Percentiles rank a stretch among this genome's conserved stretches.
Conservation (phyloP, 2,113 vertebrate species). For the Pygathrix nemaeus region DNA sequence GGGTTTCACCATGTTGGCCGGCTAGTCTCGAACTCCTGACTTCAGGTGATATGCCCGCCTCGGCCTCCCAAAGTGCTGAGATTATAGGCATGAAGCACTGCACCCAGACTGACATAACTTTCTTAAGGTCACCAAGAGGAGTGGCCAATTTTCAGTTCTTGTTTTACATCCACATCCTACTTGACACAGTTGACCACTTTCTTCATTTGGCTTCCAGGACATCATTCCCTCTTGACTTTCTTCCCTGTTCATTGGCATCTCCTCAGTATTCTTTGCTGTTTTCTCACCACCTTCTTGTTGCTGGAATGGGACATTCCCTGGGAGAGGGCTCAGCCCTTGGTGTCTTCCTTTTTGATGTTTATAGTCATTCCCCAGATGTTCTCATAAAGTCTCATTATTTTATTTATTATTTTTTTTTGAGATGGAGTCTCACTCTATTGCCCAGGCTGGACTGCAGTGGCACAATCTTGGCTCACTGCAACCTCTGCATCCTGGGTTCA, state of each 20-base stretch:
- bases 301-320: neutral
- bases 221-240: neutral
- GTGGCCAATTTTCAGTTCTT: neutral
- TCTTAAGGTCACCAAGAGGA: neutral
- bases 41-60: no score
- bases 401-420: no score
- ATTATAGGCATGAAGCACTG: no score
- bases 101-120: neutral
- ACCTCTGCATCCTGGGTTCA: no score
- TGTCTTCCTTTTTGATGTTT: neutral
- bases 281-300: neutral
- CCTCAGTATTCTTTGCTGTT: slow-evolving; percentile 22
- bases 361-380: neutral
- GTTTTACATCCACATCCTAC: neutral
- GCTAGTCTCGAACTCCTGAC: no score
- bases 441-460: no score
- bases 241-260: neutral
- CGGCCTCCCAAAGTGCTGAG: no score
- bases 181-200: neutral
- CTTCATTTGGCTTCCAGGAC: neutral
- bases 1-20: no score
- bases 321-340: neutral
- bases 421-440: no score
- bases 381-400: neutral
- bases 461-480: no score